phyloP scores from a whole-genome alignment of 1,140 invertebrate genomes.

The Drosophila cardini region DNA sequence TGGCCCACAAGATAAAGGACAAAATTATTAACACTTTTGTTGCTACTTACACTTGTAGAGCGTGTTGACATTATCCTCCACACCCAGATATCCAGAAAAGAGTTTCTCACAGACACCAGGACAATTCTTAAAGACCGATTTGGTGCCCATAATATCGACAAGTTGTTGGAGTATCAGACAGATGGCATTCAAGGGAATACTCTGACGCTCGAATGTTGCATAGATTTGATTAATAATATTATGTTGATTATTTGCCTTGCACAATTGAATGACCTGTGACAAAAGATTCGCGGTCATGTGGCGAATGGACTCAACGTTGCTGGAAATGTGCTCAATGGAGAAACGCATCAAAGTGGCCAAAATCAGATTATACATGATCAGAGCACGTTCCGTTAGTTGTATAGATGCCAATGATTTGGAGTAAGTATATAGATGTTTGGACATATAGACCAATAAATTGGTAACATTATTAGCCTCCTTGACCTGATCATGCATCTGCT shows the following conservation, averaged over 20 bases:
- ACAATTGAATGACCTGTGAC: conserved; percentile 56
- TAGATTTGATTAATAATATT: conserved; percentile 41
- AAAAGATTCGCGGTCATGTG: conserved; percentile 85
- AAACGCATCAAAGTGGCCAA: conserved; percentile 61
- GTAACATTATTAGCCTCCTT: conserved; percentile 26
- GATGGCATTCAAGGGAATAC: conserved; percentile 31
- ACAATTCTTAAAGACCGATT: conserved; percentile 55
- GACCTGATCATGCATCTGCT: conserved; percentile 12
- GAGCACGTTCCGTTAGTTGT: neutral
- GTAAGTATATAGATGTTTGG: conserved; percentile 59
- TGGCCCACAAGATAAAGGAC: no score
- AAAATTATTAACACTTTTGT: no score
- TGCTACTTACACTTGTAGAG: conserved; percentile 66
- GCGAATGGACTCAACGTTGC: conserved; percentile 85
- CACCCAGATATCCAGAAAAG: conserved; percentile 59
- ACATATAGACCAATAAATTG: conserved; percentile 61
- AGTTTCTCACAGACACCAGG: conserved; percentile 58
- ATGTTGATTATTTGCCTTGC: neutral
- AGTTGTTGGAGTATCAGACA: conserved; percentile 67
- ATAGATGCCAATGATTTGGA: conserved; percentile 40
- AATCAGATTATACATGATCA: conserved; percentile 18
- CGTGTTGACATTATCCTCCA: conserved; percentile 67
- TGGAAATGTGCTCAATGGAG: conserved; percentile 85
- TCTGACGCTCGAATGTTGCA: conserved; percentile 36
- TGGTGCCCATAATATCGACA: conserved; percentile 46